Evolutionary conservation across 2,797 vertebrate genomes (phyloP).

Genomic region (Eulemur mongoz): DNA sequence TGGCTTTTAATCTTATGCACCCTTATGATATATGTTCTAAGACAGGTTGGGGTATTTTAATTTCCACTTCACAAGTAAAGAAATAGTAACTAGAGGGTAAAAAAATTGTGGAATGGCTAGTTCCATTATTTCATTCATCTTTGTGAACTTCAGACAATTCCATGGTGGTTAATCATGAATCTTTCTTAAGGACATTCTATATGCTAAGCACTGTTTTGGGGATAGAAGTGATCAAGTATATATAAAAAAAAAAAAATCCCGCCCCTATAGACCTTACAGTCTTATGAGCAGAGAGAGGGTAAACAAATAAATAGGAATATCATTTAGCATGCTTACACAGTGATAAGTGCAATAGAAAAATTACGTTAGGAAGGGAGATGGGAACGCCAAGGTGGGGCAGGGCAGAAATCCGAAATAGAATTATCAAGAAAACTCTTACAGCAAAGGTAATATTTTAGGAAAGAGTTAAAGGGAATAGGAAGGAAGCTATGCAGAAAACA

Average conservation of each 20-base stretch:
- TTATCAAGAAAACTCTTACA: background rate
- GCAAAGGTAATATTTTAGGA: background rate
- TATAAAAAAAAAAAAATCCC: background rate
- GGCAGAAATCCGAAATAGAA: background rate
- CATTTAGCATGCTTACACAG: background rate
- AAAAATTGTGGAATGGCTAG: background rate
- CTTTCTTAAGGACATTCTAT: background rate
- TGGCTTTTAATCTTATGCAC: background rate
- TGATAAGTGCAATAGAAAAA: background rate
- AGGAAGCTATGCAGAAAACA: background rate
- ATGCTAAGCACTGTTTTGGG: background rate
- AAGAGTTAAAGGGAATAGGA: background rate
- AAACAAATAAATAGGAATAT: background rate
- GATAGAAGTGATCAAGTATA: background rate
- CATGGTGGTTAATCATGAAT: background rate
- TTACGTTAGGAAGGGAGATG: background rate
- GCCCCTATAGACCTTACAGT: background rate
- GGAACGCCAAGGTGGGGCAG: background rate
- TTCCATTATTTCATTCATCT: slow-evolving; percentile 11
- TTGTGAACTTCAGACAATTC: background rate
- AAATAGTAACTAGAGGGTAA: background rate
- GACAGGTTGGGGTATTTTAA: background rate
- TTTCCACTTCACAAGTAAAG: slow-evolving; percentile 5
- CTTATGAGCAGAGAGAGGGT: background rate
- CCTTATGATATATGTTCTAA: background rate